Conservation (phyloP, 2,797 vertebrate genomes). For the Bradypodion pumilum region DNA sequence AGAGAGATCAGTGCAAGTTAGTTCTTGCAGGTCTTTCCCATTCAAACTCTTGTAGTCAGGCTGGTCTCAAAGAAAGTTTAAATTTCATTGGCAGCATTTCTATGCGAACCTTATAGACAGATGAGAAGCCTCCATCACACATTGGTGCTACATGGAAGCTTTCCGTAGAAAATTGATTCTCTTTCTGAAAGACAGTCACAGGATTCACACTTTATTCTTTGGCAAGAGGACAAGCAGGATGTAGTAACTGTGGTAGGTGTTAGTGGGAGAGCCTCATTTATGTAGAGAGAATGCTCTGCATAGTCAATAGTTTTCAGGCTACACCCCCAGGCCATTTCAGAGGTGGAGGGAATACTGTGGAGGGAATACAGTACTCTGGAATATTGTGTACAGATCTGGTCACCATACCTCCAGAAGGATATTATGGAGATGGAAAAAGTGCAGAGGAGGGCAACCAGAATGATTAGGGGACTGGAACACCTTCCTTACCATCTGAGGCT, state of each 20-base stretch:
- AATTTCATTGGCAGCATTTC: not conserved
- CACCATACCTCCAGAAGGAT: too few relatives aligned
- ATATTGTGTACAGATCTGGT: too few relatives aligned
- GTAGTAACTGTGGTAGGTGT: not conserved
- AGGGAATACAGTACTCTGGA: too few relatives aligned
- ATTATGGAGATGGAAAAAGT: too few relatives aligned
- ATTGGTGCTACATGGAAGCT: not conserved
- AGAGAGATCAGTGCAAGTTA: conserved; percentile 13
- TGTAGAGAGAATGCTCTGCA: conserved; percentile 26
- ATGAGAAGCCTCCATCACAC: not conserved
- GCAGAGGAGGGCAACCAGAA: too few relatives aligned
- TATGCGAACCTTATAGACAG: not conserved
- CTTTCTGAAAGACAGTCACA: not conserved
- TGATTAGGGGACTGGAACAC: too few relatives aligned
- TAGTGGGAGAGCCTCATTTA: conserved; percentile 27
- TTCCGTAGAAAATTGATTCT: not conserved
- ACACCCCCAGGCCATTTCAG: conserved; percentile 10
- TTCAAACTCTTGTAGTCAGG: not conserved
- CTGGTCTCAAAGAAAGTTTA: not conserved
- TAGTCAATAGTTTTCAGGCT: conserved; percentile 5
- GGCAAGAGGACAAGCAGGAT: not conserved
- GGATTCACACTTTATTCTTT: not conserved
- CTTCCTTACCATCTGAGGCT: too few relatives aligned
- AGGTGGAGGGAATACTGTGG: too few relatives aligned
- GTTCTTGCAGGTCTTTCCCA: conserved; percentile 9